These are phyloP conservation scores for Sisyra nigra DNA, from an alignment of 2,888 invertebrate species.

Conservation along the genomic window DNA sequence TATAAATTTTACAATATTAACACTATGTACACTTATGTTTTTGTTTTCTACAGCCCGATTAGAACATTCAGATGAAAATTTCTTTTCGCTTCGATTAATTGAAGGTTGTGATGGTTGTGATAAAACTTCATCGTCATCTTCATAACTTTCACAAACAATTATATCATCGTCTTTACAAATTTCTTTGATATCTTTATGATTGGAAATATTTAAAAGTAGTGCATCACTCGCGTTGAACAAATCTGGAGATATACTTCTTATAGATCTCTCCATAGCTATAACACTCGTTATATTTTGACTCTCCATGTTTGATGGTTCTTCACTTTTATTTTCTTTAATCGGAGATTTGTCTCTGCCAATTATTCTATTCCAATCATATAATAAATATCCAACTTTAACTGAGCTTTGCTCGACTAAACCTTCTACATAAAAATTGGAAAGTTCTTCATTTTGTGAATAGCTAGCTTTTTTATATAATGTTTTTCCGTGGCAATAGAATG, in stretches of 20 bases:
- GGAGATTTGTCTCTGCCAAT: conserved; percentile 46
- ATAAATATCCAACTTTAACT: conserved; percentile 29
- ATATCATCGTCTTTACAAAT: not conserved
- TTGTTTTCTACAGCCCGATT: not conserved
- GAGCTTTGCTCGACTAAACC: conserved; percentile 20
- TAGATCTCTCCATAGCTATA: not conserved
- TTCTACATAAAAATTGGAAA: conserved; percentile 14
- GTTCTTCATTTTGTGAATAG: conserved; percentile 1
- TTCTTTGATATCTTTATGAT: not conserved
- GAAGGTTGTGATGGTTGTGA: no score
- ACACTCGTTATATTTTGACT: conserved; percentile 2
- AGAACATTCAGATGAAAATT: no score
- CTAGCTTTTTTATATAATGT: conserved; percentile 10
- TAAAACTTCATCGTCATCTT: no score
- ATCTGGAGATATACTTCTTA: conserved; percentile 19
- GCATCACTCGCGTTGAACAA: conserved; percentile 20
- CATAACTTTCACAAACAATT: no score
- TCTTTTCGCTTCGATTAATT: no score
- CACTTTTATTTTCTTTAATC: conserved; percentile 11
- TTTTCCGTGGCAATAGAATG: conserved; percentile 8
- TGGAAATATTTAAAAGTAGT: not conserved
- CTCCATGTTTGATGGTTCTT: conserved; percentile 1
- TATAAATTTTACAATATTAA: no score
- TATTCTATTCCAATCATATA: conserved; percentile 44
- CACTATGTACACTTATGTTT: not conserved